A percentile compares a stretch with the other conserved stretches of the same genome.
phyloP scores from a whole-genome alignment of 2,888 invertebrate genomes.

The Corythucha ciliata region DNA sequence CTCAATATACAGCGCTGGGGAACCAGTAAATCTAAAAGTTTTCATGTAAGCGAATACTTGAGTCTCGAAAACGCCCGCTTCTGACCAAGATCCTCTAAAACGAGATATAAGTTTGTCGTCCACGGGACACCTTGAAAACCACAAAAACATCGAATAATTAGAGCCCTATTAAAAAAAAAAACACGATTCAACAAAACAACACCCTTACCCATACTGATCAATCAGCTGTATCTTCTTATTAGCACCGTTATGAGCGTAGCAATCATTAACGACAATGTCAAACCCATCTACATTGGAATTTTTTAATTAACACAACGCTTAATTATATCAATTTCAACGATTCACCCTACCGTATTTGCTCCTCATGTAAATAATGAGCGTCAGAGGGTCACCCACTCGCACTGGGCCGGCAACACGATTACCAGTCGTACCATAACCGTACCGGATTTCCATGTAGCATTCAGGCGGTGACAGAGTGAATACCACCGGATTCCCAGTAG shows the following conservation, averaged over 20 bases:
- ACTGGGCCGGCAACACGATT: constrained; percentile 80
- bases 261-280: constrained; percentile 89
- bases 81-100: constrained; percentile 88
- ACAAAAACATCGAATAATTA: background rate
- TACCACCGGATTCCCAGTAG: constrained; percentile 87
- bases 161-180: background rate
- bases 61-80: constrained; percentile 81
- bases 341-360: constrained; percentile 73
- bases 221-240: constrained; percentile 84
- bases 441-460: constrained; percentile 85
- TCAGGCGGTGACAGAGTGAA: constrained; percentile 88
- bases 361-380: constrained; percentile 86
- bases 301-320: too few relatives aligned
- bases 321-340: background rate
- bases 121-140: constrained; percentile 63
- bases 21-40: constrained; percentile 86
- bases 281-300: constrained; percentile 87
- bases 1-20: constrained; percentile 86
- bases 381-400: constrained; percentile 83
- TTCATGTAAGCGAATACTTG: constrained; percentile 93
- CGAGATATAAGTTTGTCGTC: constrained; percentile 86
- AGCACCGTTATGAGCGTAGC: constrained; percentile 88
- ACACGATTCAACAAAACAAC: background rate
- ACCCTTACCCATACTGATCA: constrained; percentile 72
- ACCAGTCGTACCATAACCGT: constrained; percentile 80